These are phyloP conservation scores for Lochmaea crataegi DNA, from an alignment of 2,888 invertebrate genomes.

Conservation along the genomic window DNA sequence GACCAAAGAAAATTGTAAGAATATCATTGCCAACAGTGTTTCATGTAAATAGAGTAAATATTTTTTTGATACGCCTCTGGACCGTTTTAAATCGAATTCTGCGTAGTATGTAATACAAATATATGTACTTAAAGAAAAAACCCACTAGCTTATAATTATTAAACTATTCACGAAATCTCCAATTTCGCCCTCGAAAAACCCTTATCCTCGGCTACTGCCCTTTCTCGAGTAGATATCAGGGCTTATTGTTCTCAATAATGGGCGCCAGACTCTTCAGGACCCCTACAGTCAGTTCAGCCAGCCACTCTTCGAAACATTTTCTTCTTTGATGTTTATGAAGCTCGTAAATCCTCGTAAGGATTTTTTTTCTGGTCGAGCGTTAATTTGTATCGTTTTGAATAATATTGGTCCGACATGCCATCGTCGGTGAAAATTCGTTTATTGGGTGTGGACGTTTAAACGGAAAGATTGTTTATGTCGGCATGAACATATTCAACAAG, in stretches of 20 bases:
- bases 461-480: background rate
- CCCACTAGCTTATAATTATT: background rate
- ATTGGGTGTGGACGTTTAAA: slow-evolving; percentile 21
- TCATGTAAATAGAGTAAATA: no score
- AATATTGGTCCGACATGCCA: slow-evolving; percentile 31
- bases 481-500: slow-evolving; percentile 7
- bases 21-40: no score
- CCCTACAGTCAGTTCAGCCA: slow-evolving; percentile 15
- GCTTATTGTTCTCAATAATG: slow-evolving; percentile 18
- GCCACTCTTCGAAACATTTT: slow-evolving; percentile 13
- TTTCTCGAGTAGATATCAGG: slow-evolving; percentile 14
- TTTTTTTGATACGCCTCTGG: no score
- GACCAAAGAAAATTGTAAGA: no score
- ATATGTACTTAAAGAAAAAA: background rate
- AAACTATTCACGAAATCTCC: background rate
- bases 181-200: slow-evolving; percentile 5
- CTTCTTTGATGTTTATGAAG: slow-evolving; percentile 15
- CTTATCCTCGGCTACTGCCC: slow-evolving; percentile 9
- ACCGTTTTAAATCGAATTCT: no score
- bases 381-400: slow-evolving; percentile 30
- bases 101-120: no score
- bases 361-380: slow-evolving; percentile 21
- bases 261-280: slow-evolving; percentile 20
- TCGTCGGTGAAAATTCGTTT: slow-evolving; percentile 17
- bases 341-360: slow-evolving; percentile 21